Evolutionary conservation across 2,797 vertebrate genomes (phyloP).

Genomic region (Margarornis squamiger): DNA sequence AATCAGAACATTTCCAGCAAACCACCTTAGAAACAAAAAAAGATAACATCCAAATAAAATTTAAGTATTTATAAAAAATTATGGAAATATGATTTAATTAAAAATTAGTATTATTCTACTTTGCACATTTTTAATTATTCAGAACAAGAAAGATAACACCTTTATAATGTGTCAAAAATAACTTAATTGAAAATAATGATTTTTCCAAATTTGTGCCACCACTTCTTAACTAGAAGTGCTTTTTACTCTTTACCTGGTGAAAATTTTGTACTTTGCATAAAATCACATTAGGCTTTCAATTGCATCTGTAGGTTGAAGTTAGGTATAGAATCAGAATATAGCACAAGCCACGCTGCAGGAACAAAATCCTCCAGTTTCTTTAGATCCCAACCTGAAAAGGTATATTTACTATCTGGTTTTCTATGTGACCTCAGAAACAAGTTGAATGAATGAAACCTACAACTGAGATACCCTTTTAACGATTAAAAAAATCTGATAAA

Average conservation of each 20-base stretch:
- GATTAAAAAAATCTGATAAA: neutral
- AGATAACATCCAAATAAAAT: neutral
- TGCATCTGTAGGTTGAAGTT: neutral
- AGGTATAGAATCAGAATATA: neutral
- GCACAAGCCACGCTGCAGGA: neutral
- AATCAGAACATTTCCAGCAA: slow-evolving; percentile 97
- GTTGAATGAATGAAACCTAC: neutral
- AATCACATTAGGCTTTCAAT: neutral
- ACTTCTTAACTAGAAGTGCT: neutral
- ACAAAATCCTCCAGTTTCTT: neutral
- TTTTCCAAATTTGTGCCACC: neutral
- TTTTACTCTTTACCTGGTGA: neutral
- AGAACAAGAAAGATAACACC: neutral
- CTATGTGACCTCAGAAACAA: neutral
- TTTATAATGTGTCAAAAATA: neutral
- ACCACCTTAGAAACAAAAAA: slow-evolving; percentile 84
- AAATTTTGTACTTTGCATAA: neutral
- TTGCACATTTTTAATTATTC: neutral
- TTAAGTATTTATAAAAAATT: neutral
- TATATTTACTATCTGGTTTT: neutral
- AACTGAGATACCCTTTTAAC: neutral
- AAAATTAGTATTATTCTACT: neutral
- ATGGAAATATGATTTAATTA: neutral
- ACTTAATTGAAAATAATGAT: neutral
- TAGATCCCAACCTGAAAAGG: neutral